Conservation (phyloP, 2,888 invertebrate species). For the Danaus chrysippus region DNA sequence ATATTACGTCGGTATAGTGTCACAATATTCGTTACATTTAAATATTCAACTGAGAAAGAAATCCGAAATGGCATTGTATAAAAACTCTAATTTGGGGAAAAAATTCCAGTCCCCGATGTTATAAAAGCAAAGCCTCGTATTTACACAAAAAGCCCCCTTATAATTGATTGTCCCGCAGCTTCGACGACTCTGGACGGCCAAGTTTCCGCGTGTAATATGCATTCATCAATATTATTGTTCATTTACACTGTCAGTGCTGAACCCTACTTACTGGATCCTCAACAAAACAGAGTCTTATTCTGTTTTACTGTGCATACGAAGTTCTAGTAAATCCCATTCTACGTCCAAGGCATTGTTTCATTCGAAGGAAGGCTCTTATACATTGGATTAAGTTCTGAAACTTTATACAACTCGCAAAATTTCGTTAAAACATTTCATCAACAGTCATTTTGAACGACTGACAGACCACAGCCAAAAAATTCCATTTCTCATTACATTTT, state of each 20-base stretch:
- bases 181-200: not conserved
- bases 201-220: not conserved
- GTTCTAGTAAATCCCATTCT: no score
- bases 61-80: no score
- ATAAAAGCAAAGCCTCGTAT: not conserved
- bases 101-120: constrained; percentile 1
- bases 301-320: no score
- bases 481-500: constrained; percentile 10
- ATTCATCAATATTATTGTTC: not conserved
- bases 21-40: no score
- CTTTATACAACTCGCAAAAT: not conserved
- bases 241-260: not conserved
- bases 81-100: not conserved
- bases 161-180: constrained; percentile 8
- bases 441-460: constrained; percentile 1
- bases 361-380: no score
- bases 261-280: not conserved
- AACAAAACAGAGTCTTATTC: no score
- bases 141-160: not conserved
- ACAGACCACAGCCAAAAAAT: constrained; percentile 6
- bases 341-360: no score
- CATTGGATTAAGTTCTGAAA: not conserved
- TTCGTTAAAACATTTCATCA: not conserved
- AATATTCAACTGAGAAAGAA: no score
- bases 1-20: no score